Evolutionary conservation across 2,888 invertebrate genomes (phyloP).

Genomic region (Merodon equestris): DNA sequence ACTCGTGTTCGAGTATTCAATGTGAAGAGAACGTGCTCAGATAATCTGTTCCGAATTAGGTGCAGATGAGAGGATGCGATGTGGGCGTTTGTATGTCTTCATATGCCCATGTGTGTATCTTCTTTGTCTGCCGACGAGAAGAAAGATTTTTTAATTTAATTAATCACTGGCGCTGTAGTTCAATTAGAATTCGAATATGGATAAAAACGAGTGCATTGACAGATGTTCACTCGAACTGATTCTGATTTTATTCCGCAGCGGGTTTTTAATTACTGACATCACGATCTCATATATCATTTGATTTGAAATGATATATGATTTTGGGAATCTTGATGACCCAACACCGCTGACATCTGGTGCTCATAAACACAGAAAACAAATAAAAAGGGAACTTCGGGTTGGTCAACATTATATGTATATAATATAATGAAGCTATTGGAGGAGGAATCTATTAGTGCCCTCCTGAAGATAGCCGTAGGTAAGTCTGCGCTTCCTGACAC

Average conservation of each 20-base stretch:
- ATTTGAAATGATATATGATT: background rate
- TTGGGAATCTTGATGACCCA: too few species aligned
- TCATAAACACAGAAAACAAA: too few species aligned
- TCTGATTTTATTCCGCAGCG: slow-evolving; percentile 15
- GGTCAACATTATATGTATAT: too few species aligned
- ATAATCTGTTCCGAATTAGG: slow-evolving; percentile 5
- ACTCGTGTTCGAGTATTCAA: slow-evolving; percentile 5
- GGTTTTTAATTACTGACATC: slow-evolving; percentile 30
- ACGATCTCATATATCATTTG: slow-evolving; percentile 1
- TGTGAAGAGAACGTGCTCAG: slow-evolving; percentile 19
- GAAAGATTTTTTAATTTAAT: slow-evolving; percentile 46
- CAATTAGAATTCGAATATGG: slow-evolving; percentile 51
- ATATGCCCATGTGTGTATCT: slow-evolving; percentile 40
- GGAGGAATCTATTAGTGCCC: too few species aligned
- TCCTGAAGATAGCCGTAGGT: too few species aligned
- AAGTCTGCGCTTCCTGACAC: too few species aligned
- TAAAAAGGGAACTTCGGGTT: too few species aligned
- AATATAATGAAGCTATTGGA: too few species aligned
- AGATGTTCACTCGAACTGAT: slow-evolving; percentile 30
- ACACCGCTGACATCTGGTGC: too few species aligned
- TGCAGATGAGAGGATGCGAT: slow-evolving; percentile 16
- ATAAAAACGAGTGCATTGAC: slow-evolving; percentile 35
- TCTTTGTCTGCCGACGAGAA: slow-evolving; percentile 16
- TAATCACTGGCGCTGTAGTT: slow-evolving; percentile 45
- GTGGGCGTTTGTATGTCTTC: slow-evolving; percentile 35